These are phyloP conservation scores for Tragelaphus buxtoni DNA, from an alignment of 2,113 vertebrate species.

Conservation along the genomic window DNA sequence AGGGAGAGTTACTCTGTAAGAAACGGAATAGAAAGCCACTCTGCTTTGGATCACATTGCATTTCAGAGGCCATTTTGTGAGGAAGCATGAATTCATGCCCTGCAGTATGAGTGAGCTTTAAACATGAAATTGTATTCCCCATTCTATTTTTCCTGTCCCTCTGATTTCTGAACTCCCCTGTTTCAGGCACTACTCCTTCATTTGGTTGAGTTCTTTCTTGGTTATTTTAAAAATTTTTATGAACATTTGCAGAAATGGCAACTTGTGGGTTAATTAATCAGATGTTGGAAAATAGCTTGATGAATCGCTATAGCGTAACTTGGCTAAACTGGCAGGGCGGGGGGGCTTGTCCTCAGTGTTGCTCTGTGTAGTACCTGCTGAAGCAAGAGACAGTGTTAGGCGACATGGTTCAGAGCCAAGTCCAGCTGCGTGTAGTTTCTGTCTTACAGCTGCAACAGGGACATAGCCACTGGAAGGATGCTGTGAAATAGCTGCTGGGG, in stretches of 20 bases:
- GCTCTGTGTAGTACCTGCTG: background rate
- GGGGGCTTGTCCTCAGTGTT: background rate
- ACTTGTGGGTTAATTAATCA: conserved; percentile 4
- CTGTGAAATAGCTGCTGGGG: background rate
- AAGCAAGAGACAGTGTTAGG: background rate
- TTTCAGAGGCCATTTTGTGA: conserved; percentile 28
- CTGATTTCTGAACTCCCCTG: background rate
- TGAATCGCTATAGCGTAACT: background rate
- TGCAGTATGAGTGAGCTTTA: background rate
- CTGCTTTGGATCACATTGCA: background rate
- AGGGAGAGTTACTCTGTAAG: background rate
- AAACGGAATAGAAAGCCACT: background rate
- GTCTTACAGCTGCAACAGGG: background rate
- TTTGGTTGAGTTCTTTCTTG: background rate
- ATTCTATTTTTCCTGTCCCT: background rate
- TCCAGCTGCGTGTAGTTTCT: background rate
- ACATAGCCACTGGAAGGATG: background rate
- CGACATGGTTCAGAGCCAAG: background rate
- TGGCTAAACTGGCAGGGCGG: background rate
- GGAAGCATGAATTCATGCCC: background rate
- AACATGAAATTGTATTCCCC: background rate
- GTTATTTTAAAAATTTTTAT: background rate
- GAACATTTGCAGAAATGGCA: conserved; percentile 11
- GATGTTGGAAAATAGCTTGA: background rate
- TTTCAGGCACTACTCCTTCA: background rate